phyloP scores from a whole-genome alignment of 2,888 invertebrate genomes.

The Liodrosophila aerea region DNA sequence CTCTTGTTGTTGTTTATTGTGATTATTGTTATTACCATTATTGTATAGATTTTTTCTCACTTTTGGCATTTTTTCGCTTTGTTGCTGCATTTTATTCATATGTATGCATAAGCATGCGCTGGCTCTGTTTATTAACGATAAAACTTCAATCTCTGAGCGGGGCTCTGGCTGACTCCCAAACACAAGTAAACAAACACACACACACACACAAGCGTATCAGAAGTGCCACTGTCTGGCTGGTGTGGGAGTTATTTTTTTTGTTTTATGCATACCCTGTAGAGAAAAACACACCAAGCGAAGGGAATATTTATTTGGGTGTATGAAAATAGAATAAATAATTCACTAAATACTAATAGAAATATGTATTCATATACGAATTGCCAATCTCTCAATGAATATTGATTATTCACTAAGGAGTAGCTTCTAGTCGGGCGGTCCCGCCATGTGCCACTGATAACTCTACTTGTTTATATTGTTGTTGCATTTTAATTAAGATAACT shows the following conservation, averaged over 20 bases:
- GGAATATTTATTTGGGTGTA: background rate
- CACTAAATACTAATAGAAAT: no score
- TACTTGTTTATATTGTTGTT: slow-evolving; percentile 43
- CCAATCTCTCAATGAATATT: no score
- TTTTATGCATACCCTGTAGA: slow-evolving; percentile 12
- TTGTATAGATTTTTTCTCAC: slow-evolving; percentile 44
- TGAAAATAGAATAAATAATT: background rate
- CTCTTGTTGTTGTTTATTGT: slow-evolving; percentile 17
- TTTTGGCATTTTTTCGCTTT: slow-evolving; percentile 30
- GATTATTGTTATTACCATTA: slow-evolving; percentile 44
- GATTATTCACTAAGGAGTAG: no score
- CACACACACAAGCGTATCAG: slow-evolving; percentile 8
- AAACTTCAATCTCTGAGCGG: slow-evolving; percentile 42
- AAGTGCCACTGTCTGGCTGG: slow-evolving; percentile 12
- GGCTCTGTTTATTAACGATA: slow-evolving; percentile 49
- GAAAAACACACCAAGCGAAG: background rate
- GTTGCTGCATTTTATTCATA: slow-evolving; percentile 47
- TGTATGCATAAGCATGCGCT: slow-evolving; percentile 42
- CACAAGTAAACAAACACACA: slow-evolving; percentile 5
- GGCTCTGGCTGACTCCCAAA: slow-evolving; percentile 14
- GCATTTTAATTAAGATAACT: slow-evolving; percentile 72
- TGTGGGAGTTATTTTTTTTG: slow-evolving; percentile 20
- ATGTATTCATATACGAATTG: no score
- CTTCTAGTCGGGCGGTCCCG: background rate
- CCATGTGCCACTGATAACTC: background rate